Evolutionary conservation across 2,797 vertebrate species (phyloP), one percentile per base, ranked within the genome.

Genomic region (Mus caroli): DNA sequence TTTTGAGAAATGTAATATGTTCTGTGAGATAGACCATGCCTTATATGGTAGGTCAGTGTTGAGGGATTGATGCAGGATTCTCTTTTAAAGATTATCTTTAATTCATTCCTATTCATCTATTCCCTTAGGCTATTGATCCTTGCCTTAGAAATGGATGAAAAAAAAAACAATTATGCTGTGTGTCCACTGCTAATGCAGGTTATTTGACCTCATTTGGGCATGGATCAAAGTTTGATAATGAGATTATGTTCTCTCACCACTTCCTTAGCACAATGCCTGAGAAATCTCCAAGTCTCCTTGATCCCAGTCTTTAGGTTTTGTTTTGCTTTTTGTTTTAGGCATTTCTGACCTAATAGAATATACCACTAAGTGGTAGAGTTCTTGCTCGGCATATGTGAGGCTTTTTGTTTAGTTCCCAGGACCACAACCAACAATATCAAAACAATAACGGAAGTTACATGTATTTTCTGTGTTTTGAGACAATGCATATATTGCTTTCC

Each of bases 11-110:
- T 64, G 20, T 0, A 26, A 12, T 60, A 26, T 37, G 8, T 91
- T 86, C 54, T 1, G 10, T 46, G 62, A 94, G 31, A 12, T 60
- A 31, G n/a, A 14, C 13, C 37, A n/a, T 6, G 73, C 7, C 15
- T 78, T 28, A 69, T 62, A 60, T 24, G 37, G 52, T 26, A 64
- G 60, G 75, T 31, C 17, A 37, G 19, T 40, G 67, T 37, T 60
- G 58, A 91, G 86, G 76, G 82, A 9, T 94, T 11, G 50, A 1
- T 67, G 28, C 46, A 58, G 64, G 69, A 60, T 82, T 60, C 67
- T 31, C 58, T 95, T 90, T 17, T 64, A 67, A 88, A 69, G 4
- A 56, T 96, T 73, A 15, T 14, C 62, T 90, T 93, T 64, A 43
- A 52, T 83, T 69, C 6, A 58, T 6, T 14, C 50, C 22, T 54